These are phyloP conservation scores for Hucho hucho DNA, from an alignment of 2,113 vertebrate species.

Conservation along the genomic window DNA sequence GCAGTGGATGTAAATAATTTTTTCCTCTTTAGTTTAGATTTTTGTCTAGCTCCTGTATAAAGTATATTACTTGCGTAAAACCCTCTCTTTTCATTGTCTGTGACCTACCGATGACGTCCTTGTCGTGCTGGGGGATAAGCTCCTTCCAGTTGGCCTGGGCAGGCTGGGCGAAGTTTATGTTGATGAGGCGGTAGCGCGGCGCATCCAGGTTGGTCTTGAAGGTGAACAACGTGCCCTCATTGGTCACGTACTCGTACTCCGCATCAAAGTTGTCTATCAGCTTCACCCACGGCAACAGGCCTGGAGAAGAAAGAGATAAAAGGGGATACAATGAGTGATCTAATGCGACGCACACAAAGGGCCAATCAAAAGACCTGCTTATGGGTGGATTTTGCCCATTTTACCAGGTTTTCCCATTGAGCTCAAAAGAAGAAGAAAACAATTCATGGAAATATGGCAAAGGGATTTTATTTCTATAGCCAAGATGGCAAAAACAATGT, in stretches of 20 bases:
- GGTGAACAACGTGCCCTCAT: constrained; percentile 88
- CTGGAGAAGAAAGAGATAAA: constrained; percentile 61
- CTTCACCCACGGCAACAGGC: constrained; percentile 94
- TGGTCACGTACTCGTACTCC: constrained; percentile 96
- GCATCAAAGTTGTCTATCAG: constrained; percentile 98
- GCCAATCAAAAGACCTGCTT: too few species aligned
- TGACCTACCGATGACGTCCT: constrained; percentile 89
- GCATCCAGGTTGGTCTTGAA: constrained; percentile 95
- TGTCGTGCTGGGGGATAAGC: constrained; percentile 90
- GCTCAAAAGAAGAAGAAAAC: too few species aligned
- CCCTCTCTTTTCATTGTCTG: constrained; percentile 23
- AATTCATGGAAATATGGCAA: too few species aligned
- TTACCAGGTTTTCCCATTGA: too few species aligned
- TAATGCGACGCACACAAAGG: too few species aligned
- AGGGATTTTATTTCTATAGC: too few species aligned
- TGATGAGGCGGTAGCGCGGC: constrained; percentile 92
- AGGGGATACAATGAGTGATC: not conserved
- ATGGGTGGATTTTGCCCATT: too few species aligned
- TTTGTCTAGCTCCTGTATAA: too few species aligned
- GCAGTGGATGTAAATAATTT: too few species aligned
- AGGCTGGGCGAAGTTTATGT: constrained; percentile 88
- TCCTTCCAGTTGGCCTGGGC: constrained; percentile 86
- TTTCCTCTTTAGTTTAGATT: too few species aligned
- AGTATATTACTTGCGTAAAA: not conserved
- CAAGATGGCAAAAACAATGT: too few species aligned